These are phyloP conservation scores for Carabus problematicus DNA, from an alignment of 2,888 invertebrate species.

Conservation along the genomic window DNA sequence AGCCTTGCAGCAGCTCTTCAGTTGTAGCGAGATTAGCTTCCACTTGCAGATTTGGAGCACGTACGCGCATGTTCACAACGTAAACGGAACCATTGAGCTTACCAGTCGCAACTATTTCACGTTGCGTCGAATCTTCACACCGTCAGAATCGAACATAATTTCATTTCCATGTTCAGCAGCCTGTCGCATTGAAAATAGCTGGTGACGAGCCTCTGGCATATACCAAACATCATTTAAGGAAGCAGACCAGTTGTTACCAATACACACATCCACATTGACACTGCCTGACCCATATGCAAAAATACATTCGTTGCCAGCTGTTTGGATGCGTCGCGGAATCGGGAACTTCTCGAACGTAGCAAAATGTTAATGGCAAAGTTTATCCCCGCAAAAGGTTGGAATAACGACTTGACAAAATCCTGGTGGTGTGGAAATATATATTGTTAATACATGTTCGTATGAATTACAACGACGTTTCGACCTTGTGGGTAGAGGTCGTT, in stretches of 20 bases:
- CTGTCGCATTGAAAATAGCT: constrained; percentile 46
- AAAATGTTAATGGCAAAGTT: no score
- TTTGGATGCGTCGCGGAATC: constrained; percentile 32
- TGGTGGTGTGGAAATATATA: no score
- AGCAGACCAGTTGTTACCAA: constrained; percentile 39
- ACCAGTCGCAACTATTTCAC: constrained; percentile 44
- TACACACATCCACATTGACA: constrained; percentile 36
- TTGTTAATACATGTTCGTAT: no score
- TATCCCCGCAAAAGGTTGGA: no score
- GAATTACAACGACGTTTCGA: no score
- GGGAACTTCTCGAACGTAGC: constrained; percentile 36
- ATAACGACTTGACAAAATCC: no score
- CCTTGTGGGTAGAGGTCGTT: no score
- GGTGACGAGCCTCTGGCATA: constrained; percentile 41
- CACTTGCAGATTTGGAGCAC: constrained; percentile 30
- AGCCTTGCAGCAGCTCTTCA: constrained; percentile 45
- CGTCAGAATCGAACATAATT: constrained; percentile 40
- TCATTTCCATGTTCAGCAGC: constrained; percentile 44
- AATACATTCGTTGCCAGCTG: constrained; percentile 42
- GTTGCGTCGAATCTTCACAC: constrained; percentile 41
- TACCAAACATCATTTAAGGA: constrained; percentile 41
- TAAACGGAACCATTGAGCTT: constrained; percentile 40
- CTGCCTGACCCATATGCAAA: constrained; percentile 37
- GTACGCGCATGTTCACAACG: constrained; percentile 44
- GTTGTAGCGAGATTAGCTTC: constrained; percentile 44